A percentile compares a stretch with the other conserved stretches of the same genome.
Evolutionary conservation across 1,140 invertebrate genomes (phyloP).

Genomic region (Penaeus vannamei): DNA sequence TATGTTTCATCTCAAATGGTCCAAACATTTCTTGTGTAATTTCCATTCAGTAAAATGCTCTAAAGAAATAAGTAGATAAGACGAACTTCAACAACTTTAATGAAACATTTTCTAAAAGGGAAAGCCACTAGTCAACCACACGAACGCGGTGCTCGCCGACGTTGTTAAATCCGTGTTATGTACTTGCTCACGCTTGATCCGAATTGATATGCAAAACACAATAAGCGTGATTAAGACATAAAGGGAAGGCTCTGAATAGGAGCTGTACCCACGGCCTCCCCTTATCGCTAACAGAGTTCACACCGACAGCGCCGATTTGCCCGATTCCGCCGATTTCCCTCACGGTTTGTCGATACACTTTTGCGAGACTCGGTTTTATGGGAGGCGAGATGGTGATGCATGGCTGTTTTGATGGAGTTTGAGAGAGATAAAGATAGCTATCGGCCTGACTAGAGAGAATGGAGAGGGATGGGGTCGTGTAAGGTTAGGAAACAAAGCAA

Average conservation of each 20-base stretch:
- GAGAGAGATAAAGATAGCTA: conserved; percentile 61
- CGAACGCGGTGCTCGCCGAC: conserved; percentile 46
- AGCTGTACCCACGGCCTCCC: conserved; percentile 38
- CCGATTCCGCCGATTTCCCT: conserved; percentile 57
- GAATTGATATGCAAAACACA: conserved; percentile 64
- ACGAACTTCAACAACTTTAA: too few species aligned
- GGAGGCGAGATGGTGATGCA: conserved; percentile 62
- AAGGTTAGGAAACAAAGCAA: conserved; percentile 61
- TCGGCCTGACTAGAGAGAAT: conserved; percentile 44
- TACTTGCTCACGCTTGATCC: conserved; percentile 63
- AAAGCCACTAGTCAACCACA: conserved; percentile 38
- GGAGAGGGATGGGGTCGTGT: conserved; percentile 44
- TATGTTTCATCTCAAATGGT: too few species aligned
- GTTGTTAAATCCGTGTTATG: conserved; percentile 52
- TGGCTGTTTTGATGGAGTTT: conserved; percentile 62
- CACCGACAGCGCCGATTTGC: conserved; percentile 60
- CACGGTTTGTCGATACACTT: conserved; percentile 63
- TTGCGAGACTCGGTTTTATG: conserved; percentile 52
- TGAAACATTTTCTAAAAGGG: neutral
- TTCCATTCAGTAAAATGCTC: too few species aligned
- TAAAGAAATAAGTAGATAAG: too few species aligned
- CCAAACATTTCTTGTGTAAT: too few species aligned
- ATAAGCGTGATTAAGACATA: conserved; percentile 66
- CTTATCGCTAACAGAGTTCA: conserved; percentile 63
- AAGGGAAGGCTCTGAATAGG: conserved; percentile 58